Conservation (phyloP, 2,888 invertebrate genomes). For the Nemoura dubitans region DNA sequence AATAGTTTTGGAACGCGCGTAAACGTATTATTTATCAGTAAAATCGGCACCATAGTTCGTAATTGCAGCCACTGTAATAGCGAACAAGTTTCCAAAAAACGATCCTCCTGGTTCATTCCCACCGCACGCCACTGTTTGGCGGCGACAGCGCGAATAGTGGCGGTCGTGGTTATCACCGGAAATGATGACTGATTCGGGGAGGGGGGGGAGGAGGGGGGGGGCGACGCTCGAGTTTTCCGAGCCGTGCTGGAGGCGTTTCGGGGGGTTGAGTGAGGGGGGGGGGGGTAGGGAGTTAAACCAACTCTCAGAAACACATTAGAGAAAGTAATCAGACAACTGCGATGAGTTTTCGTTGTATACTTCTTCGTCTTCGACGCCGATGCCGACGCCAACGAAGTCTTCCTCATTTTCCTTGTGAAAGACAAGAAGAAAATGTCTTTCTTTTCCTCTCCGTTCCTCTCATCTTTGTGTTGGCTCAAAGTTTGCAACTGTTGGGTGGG, state of each 20-base stretch:
- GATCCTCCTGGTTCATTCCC: not conserved
- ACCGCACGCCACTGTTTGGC: not conserved
- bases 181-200: constrained; percentile 28
- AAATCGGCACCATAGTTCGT: too few relatives aligned
- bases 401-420: not conserved
- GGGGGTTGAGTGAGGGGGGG: not conserved
- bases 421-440: constrained; percentile 14
- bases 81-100: too few relatives aligned
- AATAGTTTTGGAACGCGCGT: too few relatives aligned
- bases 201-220: too few relatives aligned
- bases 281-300: constrained; percentile 32
- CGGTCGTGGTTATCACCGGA: constrained; percentile 33
- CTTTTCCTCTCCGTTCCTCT: not conserved
- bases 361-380: not conserved
- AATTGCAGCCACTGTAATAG: too few relatives aligned
- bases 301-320: constrained; percentile 36
- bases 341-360: constrained; percentile 34
- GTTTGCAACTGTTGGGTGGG: not conserved
- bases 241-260: not conserved
- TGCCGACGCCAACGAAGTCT: not conserved
- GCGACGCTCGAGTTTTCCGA: not conserved
- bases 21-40: too few relatives aligned
- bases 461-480: not conserved
- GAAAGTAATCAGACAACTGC: constrained; percentile 40
- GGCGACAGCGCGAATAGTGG: not conserved